Conservation (phyloP, 2,888 invertebrate genomes). For the Drosophila barbarae region DNA sequence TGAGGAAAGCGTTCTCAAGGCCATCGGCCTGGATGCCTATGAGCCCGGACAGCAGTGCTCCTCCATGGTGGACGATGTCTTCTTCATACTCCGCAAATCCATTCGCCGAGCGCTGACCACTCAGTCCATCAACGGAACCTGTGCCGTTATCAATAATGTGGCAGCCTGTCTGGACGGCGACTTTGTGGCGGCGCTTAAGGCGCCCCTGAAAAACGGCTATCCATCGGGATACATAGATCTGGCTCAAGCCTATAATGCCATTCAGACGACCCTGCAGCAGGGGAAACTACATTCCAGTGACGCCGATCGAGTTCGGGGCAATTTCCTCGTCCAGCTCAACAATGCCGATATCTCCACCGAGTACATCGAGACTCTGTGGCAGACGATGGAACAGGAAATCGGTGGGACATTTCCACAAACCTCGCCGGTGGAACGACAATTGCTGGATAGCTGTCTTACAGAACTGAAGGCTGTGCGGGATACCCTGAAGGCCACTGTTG, state of each 20-base stretch:
- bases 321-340: slow-evolving; percentile 90
- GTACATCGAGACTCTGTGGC: slow-evolving; percentile 92
- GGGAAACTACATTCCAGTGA: slow-evolving; percentile 89
- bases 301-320: slow-evolving; percentile 87
- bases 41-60: slow-evolving; percentile 89
- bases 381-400: slow-evolving; percentile 87
- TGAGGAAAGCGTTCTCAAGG: slow-evolving; percentile 96
- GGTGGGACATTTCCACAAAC: slow-evolving; percentile 83
- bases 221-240: slow-evolving; percentile 88
- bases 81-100: slow-evolving; percentile 97
- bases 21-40: slow-evolving; percentile 88
- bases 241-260: slow-evolving; percentile 90
- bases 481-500: slow-evolving; percentile 83
- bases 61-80: slow-evolving; percentile 98
- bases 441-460: slow-evolving; percentile 86
- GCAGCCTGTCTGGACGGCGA: slow-evolving; percentile 92
- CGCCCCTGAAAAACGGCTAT: slow-evolving; percentile 87
- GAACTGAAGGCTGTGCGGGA: slow-evolving; percentile 79
- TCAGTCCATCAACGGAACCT: slow-evolving; percentile 95
- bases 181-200: slow-evolving; percentile 86
- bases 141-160: slow-evolving; percentile 97
- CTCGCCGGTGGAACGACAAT: slow-evolving; percentile 84
- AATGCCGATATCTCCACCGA: slow-evolving; percentile 95
- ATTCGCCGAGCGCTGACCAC: slow-evolving; percentile 95
- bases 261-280: slow-evolving; percentile 89